Evolutionary conservation across 2,113 vertebrate species (phyloP), one percentile per base, ranked within the genome.

Genomic region (Gopherus flavomarginatus): DNA sequence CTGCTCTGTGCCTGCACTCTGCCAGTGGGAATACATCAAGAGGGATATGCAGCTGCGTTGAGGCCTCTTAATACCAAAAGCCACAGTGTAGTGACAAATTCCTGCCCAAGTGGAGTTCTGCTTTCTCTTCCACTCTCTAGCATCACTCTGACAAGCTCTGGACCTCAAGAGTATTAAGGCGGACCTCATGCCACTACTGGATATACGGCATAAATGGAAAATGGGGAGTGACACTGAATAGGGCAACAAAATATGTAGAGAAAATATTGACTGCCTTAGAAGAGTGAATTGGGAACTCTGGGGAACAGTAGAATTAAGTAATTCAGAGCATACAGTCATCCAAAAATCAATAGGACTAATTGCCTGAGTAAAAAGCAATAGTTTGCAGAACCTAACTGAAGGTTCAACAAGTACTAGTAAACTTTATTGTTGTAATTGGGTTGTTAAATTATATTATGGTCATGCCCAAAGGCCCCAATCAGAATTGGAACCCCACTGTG

Each of bases 401-500:
- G 56, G 24, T 85, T 92, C 17, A 10, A 47, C 8, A 38, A 38
- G 17, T 35, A 16, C 29, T 38, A 17, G 9, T 85, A 21, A 77
- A 27, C 24, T 26, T 8, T 29, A 9, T 16, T 93, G 12, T 31
- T 26, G 0, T 62, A 77, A 44, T 22, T 77, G 49, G 84, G 13
- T 53, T 62, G 52, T 3, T 85, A 72, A n/a, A 16, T 69, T 88
- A 42, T 5, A 3, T 27, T 31, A 35, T 13, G 17, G 3, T 17
- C 11, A 47, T 42, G 29, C 79, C 54, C 0, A 0, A 84, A 92
- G 56, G 7, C 19, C 17, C 42, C 69, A 21, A 8, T 69, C 17
- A 13, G 4, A 4, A 5, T 3, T 29, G 1, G 54, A 3, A 35
- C 9, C 11, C 6, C 69, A 0, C 29, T 3, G 0, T 50, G 26